phyloP scores from a whole-genome alignment of 2,113 vertebrate genomes.

The Tamias sibiricus region DNA sequence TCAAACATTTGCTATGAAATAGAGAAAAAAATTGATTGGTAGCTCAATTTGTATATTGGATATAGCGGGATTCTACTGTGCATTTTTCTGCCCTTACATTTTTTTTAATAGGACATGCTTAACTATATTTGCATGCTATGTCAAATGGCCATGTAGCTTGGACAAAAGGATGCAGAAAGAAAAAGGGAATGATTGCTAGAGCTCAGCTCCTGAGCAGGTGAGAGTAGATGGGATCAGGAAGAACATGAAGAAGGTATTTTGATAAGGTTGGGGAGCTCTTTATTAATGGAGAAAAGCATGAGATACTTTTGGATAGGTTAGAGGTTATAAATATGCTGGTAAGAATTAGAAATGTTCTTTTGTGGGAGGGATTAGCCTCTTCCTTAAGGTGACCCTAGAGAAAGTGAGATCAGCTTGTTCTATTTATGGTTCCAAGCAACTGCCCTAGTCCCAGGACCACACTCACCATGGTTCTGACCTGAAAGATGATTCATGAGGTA shows the following conservation, averaged over 20 bases:
- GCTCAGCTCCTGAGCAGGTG: background rate
- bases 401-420: background rate
- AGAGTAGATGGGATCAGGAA: background rate
- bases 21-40: background rate
- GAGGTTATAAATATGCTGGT: background rate
- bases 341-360: background rate
- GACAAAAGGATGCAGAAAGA: background rate
- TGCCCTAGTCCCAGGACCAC: rapidly evolving
- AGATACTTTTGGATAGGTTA: background rate
- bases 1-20: background rate
- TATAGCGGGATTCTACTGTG: background rate
- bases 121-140: background rate
- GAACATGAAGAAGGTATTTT: rapidly evolving
- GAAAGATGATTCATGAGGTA: slow-evolving; percentile 61
- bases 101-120: background rate
- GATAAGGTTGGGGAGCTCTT: background rate
- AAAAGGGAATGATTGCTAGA: background rate
- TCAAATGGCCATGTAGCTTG: background rate
- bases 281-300: too few species aligned
- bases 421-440: background rate
- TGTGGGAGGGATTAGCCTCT: background rate
- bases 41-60: background rate
- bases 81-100: background rate
- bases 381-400: background rate
- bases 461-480: slow-evolving; percentile 49